These are phyloP conservation scores for Alloplasta piceator DNA, from an alignment of 2,888 invertebrate species.

Conservation along the genomic window DNA sequence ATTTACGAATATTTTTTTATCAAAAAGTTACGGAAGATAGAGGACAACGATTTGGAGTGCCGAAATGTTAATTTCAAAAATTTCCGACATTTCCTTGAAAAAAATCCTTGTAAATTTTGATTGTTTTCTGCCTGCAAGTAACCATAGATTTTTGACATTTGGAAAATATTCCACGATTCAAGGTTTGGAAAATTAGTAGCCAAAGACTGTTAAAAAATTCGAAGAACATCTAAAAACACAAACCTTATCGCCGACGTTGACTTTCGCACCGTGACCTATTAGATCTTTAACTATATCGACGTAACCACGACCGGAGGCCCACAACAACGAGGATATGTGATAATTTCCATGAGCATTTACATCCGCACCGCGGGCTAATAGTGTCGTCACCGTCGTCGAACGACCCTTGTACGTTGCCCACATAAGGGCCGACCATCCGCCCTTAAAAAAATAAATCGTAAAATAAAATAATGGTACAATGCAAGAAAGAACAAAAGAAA, in stretches of 20 bases:
- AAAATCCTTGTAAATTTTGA: too few species aligned
- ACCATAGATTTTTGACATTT: too few species aligned
- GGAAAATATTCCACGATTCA: too few species aligned
- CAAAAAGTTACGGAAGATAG: too few species aligned
- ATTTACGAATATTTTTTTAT: too few species aligned
- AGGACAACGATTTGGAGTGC: too few species aligned
- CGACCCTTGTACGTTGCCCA: constrained; percentile 98
- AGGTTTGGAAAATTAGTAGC: not conserved
- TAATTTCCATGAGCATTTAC: constrained; percentile 98
- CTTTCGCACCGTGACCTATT: constrained; percentile 94
- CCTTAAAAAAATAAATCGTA: constrained; percentile 85
- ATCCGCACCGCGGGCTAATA: constrained; percentile 95
- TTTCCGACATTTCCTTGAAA: too few species aligned
- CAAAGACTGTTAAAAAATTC: not conserved
- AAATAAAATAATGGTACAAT: not conserved
- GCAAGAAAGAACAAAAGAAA: not conserved
- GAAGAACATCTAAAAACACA: constrained; percentile 48
- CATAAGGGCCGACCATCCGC: constrained; percentile 98
- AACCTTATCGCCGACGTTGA: constrained; percentile 96
- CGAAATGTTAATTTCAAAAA: too few species aligned
- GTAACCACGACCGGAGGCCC: constrained; percentile 97
- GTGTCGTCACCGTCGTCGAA: constrained; percentile 89
- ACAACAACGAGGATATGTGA: constrained; percentile 95
- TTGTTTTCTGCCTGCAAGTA: too few species aligned
- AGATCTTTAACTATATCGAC: constrained; percentile 93